Percentiles rank a stretch among this genome's conserved stretches.
Evolutionary conservation across 2,888 invertebrate genomes (phyloP).

Genomic region (Dendrolimus houi): DNA sequence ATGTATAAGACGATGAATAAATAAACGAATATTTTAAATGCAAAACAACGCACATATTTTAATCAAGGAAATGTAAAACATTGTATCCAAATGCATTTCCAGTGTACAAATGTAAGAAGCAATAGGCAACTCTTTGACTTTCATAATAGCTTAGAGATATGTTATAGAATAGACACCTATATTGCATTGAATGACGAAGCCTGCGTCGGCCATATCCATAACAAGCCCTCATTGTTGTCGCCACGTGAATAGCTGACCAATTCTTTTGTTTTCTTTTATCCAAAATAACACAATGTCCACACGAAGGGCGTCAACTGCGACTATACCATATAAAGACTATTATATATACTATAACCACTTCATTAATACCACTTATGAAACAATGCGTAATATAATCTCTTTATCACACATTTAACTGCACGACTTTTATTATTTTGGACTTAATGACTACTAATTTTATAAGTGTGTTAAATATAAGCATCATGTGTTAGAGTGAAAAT

Average conservation of each 20-base stretch:
- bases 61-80: too few relatives aligned
- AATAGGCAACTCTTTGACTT: too few relatives aligned
- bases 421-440: too few relatives aligned
- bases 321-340: conserved; percentile 15
- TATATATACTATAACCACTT: conserved; percentile 12
- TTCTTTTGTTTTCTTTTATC: conserved; percentile 39
- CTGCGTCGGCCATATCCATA: conserved; percentile 17
- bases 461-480: too few relatives aligned
- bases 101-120: too few relatives aligned
- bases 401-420: not conserved
- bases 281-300: conserved; percentile 35
- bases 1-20: too few relatives aligned
- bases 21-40: too few relatives aligned
- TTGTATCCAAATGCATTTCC: too few relatives aligned
- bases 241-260: conserved; percentile 32
- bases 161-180: not conserved
- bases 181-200: conserved; percentile 16
- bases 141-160: not conserved
- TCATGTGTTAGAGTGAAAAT: not conserved
- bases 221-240: conserved; percentile 31
- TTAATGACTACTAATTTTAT: too few relatives aligned
- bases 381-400: conserved; percentile 2
- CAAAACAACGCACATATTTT: too few relatives aligned
- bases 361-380: conserved; percentile 9
- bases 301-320: conserved; percentile 23